Evolutionary conservation across 2,113 vertebrate species (phyloP), one percentile per base, ranked within the genome.

Genomic region (Nerophis ophidion): DNA sequence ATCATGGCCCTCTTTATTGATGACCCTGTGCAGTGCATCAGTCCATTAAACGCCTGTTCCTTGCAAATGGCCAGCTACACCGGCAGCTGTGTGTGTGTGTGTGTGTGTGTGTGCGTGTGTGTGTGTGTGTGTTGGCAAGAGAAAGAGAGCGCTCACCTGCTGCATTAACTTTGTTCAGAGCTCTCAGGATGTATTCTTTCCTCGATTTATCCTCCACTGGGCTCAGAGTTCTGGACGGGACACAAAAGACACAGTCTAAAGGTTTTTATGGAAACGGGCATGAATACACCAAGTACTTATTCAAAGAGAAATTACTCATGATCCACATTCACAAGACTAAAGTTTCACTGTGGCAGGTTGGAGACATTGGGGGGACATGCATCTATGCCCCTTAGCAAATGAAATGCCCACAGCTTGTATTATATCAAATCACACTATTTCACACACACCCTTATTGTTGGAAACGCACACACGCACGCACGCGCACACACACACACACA

Each of bases 91-190:
- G 0, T 35, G 51, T 48, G 57, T 52, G 38, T 33, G 50, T n/a
- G 16, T 17, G 36, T 48, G 57, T 36, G 50, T 35, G 35, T 19
- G 48, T 44, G 64, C 48, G 46, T 60, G 53, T 66, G 45, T 57
- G 60, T 53, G 16, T 46, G 50, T 46, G 46, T 53, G 68, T 55
- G 52, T 8, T 8, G 11, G 40, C 40, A 11, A 44, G 10, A 44
- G 12, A 35, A 49, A 19, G 6, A 45, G 26, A 14, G 10, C 34
- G 57, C 26, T 81, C 26, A 91, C 90, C 90, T 86, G 86, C 89
- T 75, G 76, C 58, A 55, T 91, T 91, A 72, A 91, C 84, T 86
- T 74, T 85, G 72, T 84, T 70, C 45, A 88, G 74, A 26, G 88
- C 89, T 75, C 70, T 86, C 8, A 79, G 86, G 72, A 74, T 8